A percentile compares a stretch with the other conserved stretches of the same genome.
phyloP scores from a whole-genome alignment of 2,888 invertebrate genomes.

The Drosophila tanythrix region DNA sequence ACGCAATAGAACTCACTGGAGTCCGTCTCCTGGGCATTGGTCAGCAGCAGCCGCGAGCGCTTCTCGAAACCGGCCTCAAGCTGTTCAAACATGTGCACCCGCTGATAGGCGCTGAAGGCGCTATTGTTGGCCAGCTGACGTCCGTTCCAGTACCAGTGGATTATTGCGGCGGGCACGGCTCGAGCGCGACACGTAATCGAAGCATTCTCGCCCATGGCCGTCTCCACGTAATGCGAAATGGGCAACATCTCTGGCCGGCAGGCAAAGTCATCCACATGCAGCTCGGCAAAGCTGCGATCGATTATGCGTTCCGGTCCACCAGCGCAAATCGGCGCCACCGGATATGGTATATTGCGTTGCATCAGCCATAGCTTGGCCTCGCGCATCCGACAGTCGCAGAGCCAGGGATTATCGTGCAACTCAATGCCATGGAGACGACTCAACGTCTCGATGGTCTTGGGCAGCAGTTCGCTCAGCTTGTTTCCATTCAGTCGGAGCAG shows the following conservation, averaged over 20 bases:
- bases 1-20: slow-evolving; percentile 95
- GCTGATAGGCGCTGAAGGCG: slow-evolving; percentile 91
- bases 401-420: slow-evolving; percentile 95
- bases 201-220: slow-evolving; percentile 93
- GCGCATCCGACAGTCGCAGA: slow-evolving; percentile 93
- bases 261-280: slow-evolving; percentile 93
- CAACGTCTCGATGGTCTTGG: slow-evolving; percentile 90
- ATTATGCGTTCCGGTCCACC: slow-evolving; percentile 89
- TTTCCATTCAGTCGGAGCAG: slow-evolving; percentile 93
- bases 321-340: slow-evolving; percentile 92
- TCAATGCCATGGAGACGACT: slow-evolving; percentile 92
- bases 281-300: slow-evolving; percentile 90
- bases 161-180: slow-evolving; percentile 91
- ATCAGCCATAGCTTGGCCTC: slow-evolving; percentile 93
- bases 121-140: slow-evolving; percentile 91
- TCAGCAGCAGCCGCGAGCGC: slow-evolving; percentile 90
- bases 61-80: slow-evolving; percentile 87
- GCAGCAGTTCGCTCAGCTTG: slow-evolving; percentile 89
- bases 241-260: slow-evolving; percentile 93
- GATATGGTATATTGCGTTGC: slow-evolving; percentile 90
- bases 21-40: slow-evolving; percentile 93
- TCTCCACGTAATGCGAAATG: slow-evolving; percentile 91
- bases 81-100: slow-evolving; percentile 90
- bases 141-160: slow-evolving; percentile 96
- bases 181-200: slow-evolving; percentile 93